Evolutionary conservation across 2,113 vertebrate species (phyloP), one percentile per base, ranked within the genome.

Genomic region (Coptodon bakossiorum): DNA sequence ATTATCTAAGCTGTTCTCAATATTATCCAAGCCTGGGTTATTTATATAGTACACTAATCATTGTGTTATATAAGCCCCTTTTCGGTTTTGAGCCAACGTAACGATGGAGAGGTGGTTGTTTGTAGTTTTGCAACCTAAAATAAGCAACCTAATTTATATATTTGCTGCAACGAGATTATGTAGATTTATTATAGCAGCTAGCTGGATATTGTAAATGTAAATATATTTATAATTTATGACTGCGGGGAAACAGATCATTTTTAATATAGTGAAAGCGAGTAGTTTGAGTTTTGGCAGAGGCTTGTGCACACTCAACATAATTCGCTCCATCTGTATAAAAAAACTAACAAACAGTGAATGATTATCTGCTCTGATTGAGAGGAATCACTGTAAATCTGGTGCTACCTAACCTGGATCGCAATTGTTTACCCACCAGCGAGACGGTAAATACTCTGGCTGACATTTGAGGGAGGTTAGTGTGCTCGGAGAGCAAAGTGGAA

Each of bases 1-100:
- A 96, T 95, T 95, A 96, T 95, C 90, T 93, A 92, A 95, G 92
- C 93, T 80, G 88, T 43, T 90, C 91, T 79, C 83, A 84, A 90
- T 94, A 93, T 95, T 95, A 94, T 92, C 78, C 90, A 73, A 93
- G 89, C 90, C 73, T 85, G 81, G 87, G 90, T 94, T 92, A 93
- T 95, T 94, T 91, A 94, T 93, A 88, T 59, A 91, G 90, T 54
- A 82, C 90, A 66, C 81, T 91, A 71, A 90, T 92, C 90, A 93
- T 93, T 81, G 40, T 50, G 83, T 93, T 91, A 91, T 87, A 88
- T 94, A 91, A 94, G 90, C 87, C 87, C 7, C 57, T 71, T 86
- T 84, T 76, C 68, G 31, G 84, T 93, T 90, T 81, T 56, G 52
- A 83, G 86, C 83, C 83, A 40, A 83, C 53, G 48, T 80, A 81